phyloP scores from a whole-genome alignment of 2,113 vertebrate species.

The Nycticorax nycticorax region DNA sequence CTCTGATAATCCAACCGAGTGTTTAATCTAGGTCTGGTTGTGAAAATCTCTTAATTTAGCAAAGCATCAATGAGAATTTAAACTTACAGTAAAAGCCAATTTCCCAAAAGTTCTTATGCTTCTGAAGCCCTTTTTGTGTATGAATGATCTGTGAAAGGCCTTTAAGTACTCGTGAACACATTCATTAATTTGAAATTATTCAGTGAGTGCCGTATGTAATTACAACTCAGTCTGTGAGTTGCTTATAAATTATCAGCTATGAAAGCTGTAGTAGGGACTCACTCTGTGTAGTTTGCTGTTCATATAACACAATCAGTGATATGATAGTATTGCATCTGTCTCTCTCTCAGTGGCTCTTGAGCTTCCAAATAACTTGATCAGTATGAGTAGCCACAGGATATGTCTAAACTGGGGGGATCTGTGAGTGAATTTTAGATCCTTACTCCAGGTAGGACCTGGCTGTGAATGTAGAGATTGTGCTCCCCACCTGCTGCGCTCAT shows the following conservation, averaged over 20 bases:
- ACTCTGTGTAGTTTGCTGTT: background rate
- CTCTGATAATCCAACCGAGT: background rate
- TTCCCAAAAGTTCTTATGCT: background rate
- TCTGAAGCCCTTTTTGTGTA: background rate
- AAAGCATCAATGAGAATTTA: background rate
- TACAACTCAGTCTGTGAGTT: background rate
- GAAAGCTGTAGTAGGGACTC: background rate
- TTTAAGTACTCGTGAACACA: background rate
- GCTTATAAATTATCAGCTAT: background rate
- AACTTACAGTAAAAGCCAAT: background rate
- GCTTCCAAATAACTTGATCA: background rate
- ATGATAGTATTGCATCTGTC: background rate
- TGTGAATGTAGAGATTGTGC: background rate
- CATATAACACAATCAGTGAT: background rate
- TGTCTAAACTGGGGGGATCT: background rate
- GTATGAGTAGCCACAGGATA: background rate
- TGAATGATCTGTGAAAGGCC: background rate
- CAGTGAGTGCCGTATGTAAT: background rate
- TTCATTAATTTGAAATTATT: constrained; percentile 32
- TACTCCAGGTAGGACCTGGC: background rate
- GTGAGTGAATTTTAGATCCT: background rate
- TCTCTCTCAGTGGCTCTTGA: background rate
- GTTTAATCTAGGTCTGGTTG: background rate
- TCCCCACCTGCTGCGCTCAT: background rate
- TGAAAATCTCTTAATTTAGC: background rate